Conservation (phyloP, 1,140 invertebrate species). For the Monomorium pharaonis region DNA sequence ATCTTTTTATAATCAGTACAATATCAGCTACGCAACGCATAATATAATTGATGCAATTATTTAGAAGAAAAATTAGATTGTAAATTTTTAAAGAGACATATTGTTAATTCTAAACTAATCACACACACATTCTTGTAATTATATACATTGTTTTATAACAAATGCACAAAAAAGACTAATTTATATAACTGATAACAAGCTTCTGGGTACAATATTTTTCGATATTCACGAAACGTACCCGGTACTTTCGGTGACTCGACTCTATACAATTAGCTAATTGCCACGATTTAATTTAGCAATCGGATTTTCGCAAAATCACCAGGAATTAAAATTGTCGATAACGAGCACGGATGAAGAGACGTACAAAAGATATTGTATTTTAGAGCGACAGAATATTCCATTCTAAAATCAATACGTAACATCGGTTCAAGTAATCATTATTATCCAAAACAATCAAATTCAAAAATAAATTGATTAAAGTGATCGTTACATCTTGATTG, state of each 20-base stretch:
- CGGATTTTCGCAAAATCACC: slow-evolving; percentile 5
- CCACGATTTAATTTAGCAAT: slow-evolving; percentile 44
- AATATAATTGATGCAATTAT: neutral
- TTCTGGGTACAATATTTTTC: slow-evolving; percentile 9
- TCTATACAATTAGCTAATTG: slow-evolving; percentile 44
- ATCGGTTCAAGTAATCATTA: neutral
- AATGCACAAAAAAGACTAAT: neutral
- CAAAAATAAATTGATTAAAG: neutral
- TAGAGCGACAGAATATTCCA: neutral
- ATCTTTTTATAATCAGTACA: neutral
- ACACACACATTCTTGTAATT: too few species aligned
- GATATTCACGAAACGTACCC: neutral
- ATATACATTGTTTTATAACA: too few species aligned
- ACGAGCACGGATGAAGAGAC: neutral
- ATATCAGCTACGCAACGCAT: neutral
- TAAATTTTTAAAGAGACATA: neutral
- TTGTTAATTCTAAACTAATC: neutral
- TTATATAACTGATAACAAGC: slow-evolving; percentile 17
- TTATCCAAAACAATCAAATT: neutral
- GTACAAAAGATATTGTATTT: neutral
- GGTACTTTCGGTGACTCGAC: neutral
- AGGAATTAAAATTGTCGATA: slow-evolving; percentile 41
- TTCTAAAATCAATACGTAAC: neutral
- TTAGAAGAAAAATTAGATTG: neutral
- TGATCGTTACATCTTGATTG: neutral